Base-by-base conservation (phyloP, 2,888 invertebrate genomes). In the Platycheirus rosarum region DNA sequence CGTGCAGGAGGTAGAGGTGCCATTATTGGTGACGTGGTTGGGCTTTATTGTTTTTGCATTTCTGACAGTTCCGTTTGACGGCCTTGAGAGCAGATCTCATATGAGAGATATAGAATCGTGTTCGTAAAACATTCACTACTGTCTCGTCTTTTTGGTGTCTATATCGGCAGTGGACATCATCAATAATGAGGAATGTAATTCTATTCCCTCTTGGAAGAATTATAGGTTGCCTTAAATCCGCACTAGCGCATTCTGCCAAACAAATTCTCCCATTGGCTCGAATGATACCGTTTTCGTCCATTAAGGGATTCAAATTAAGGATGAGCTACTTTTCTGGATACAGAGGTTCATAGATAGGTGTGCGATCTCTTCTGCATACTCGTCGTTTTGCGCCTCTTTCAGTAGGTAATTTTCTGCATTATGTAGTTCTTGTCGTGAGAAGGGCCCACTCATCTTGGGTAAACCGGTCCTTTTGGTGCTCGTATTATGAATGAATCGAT, bases 91-190 rank as follows among this genome's bases (percentile, higher is more conserved):
- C 63, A 2, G 48, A 37, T 14, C 63, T 18, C 63, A 49, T 35
- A 0, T 49, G 63, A 6, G 48, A 0, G 16, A 2, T n/a, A n/a
- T n/a, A n/a, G n/a, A n/a, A n/a, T n/a, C n/a, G n/a, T n/a, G n/a
- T n/a, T n/a, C 40, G 60, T 6, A 70, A 9, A 2, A 4, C 14
- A 2, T 71, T 71, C 0, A 71, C 6, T 1, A 40, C 63, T 0
- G 37, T 46, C 4, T 73, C 53, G 32, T 74, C 37, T 1, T 65
- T 65, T 29, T 29, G 48, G 3, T 73, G 55, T 2, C 42, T 40
- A 6, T 57, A 57, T n/a, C 42, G 62, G n/a, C 16, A 9, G 8
- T 62, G 42, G 26, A 44, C 14, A 4, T 62, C 44, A 0, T 42
- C 8, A 2, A 55, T 65, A 14, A 65, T 44, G 9, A 32, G 40